Evolutionary conservation across 2,113 vertebrate genomes (phyloP), one percentile per base, ranked within the genome.

Genomic region (Scomber japonicus): DNA sequence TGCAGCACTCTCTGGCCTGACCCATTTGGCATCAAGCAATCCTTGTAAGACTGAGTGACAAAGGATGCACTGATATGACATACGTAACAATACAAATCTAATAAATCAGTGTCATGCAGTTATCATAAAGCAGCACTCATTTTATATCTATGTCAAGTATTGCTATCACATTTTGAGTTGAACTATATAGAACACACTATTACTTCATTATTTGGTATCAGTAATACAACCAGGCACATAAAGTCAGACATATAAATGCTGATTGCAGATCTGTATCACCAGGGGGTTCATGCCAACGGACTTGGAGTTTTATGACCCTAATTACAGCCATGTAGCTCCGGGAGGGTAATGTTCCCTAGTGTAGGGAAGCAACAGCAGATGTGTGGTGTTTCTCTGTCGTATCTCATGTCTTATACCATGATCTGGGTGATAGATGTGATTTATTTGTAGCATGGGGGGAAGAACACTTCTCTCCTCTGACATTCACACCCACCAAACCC

Each of bases 191-290:
- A 83, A 81, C 60, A 70, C 83, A 84, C 76, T 13, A 27, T 48
- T 57, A 66, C 63, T 94, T 94, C 91, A 95, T 96, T 94, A 95
- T 96, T 95, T 94, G 94, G 71, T 78, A 57, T 66, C 46, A 82
- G 70, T 69, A 48, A 81, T 45, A 56, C n/a, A 75, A 45, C 24
- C n/a, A 51, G 63, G 75, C 72, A 76, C 46, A 76, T 35, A 76
- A 78, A 78, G 70, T 67, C 57, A 74, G 59, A 92, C 92, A 94
- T 94, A 92, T 86, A 71, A 90, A 91, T 75, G 80, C 84, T 91
- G 83, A 88, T 86, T 86, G 62, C 76, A 70, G 91, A 93, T 91
- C 94, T 89, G 93, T 92, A 95, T 95, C 94, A 89, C 92, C 93
- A 68, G 54, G 81, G 71, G 81, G 61, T 72, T 81, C 71, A 71